Percentiles rank a stretch among this genome's conserved stretches.
These are phyloP conservation scores for Mallateleia sp. DNA, from an alignment of 2,888 invertebrate genomes.

Conservation along the genomic window DNA sequence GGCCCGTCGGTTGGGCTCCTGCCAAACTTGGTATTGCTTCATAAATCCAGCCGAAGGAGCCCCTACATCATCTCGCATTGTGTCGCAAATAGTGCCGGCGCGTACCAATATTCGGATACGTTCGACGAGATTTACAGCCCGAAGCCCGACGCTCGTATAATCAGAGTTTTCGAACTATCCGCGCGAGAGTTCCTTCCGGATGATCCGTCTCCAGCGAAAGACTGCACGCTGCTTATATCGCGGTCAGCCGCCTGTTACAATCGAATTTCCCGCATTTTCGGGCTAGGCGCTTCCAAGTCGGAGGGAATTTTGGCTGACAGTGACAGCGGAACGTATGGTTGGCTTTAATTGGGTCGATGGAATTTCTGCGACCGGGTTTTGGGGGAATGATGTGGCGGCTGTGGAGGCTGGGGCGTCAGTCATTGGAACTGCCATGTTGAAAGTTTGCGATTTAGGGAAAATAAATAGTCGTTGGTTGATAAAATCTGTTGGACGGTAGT, in stretches of 20 bases:
- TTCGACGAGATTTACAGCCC: conserved; percentile 83
- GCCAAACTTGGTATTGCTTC: conserved; percentile 88
- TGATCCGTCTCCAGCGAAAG: conserved; percentile 63
- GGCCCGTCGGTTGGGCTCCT: conserved; percentile 84
- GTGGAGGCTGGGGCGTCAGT: too few species aligned
- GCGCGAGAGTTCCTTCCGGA: conserved; percentile 55
- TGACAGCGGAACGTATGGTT: neutral
- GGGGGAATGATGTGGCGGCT: too few species aligned
- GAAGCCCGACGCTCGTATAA: conserved; percentile 53
- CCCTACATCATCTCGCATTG: conserved; percentile 86
- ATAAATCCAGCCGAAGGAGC: conserved; percentile 86
- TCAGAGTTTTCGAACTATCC: conserved; percentile 60
- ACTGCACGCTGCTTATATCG: conserved; percentile 44
- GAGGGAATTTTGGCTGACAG: conserved; percentile 1
- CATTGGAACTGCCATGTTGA: too few species aligned
- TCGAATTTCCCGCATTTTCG: conserved; percentile 44
- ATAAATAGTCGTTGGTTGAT: too few species aligned
- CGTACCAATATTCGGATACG: conserved; percentile 87
- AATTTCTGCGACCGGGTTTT: neutral
- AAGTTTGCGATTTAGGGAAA: too few species aligned
- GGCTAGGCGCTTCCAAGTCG: neutral
- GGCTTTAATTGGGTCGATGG: neutral
- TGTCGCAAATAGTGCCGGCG: conserved; percentile 85
- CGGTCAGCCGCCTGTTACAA: conserved; percentile 31
- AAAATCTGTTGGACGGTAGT: too few species aligned